These are phyloP conservation scores for Tolmerus cingulatus DNA, from an alignment of 2,888 invertebrate genomes.

Conservation along the genomic window DNA sequence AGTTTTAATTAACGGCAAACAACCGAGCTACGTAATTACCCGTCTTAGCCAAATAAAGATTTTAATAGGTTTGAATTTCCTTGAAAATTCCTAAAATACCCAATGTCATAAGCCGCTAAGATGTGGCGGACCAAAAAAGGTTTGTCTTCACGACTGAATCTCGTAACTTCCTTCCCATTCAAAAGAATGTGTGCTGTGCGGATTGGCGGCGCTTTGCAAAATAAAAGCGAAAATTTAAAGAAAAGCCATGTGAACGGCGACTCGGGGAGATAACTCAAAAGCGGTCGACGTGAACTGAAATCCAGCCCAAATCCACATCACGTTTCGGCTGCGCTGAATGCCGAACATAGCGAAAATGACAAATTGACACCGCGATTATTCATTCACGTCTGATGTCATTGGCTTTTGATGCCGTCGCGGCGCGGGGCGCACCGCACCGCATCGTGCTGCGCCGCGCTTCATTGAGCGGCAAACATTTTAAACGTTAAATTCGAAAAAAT, in stretches of 20 bases:
- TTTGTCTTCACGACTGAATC: not conserved
- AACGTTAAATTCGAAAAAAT: slow-evolving; percentile 37
- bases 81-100: not conserved
- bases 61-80: not conserved
- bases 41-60: not conserved
- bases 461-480: slow-evolving; percentile 40
- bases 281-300: not conserved
- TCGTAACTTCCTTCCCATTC: not conserved
- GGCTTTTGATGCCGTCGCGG: slow-evolving; percentile 25
- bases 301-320: slow-evolving; percentile 21
- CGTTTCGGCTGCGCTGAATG: not conserved
- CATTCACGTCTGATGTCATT: slow-evolving; percentile 40
- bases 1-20: not conserved
- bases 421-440: not conserved
- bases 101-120: not conserved
- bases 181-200: not conserved
- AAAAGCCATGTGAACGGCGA: not conserved
- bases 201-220: not conserved
- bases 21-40: not conserved
- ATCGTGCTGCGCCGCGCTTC: slow-evolving; percentile 8
- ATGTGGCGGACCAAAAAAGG: not conserved
- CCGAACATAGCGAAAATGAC: slow-evolving; percentile 29
- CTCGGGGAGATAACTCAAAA: not conserved
- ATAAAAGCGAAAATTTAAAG: not conserved
- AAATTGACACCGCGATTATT: slow-evolving; percentile 37